These are phyloP conservation scores for Oligia fasciuncula DNA, from an alignment of 2,888 invertebrate genomes.

Conservation along the genomic window DNA sequence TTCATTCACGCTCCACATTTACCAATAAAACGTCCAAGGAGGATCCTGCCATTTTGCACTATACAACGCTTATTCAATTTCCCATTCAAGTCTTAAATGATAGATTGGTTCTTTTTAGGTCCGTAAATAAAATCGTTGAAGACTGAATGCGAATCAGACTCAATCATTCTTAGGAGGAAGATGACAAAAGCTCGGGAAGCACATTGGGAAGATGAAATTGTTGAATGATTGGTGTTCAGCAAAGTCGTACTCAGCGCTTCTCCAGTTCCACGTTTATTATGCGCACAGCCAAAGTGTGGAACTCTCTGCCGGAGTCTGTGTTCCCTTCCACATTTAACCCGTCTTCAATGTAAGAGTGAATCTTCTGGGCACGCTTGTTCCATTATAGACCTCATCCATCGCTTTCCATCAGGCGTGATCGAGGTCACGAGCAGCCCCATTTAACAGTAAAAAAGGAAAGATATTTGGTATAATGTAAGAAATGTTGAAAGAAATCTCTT, in stretches of 20 bases:
- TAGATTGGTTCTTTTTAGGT: constrained; percentile 29
- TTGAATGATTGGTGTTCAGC: background rate
- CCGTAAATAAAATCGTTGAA: constrained; percentile 26
- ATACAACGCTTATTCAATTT: constrained; percentile 57
- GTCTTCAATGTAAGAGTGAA: background rate
- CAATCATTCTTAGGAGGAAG: constrained; percentile 1
- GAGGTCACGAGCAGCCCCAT: no score
- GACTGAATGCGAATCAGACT: constrained; percentile 1
- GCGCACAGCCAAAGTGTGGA: background rate
- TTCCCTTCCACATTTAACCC: background rate
- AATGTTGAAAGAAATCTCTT: background rate
- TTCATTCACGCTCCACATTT: constrained; percentile 34
- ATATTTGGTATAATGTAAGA: background rate
- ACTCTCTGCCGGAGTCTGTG: background rate
- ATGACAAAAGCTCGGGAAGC: background rate
- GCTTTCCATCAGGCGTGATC: background rate
- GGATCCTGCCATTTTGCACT: constrained; percentile 50
- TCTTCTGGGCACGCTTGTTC: background rate
- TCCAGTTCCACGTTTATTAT: background rate
- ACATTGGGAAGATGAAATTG: background rate
- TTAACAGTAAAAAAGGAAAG: background rate
- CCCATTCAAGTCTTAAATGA: constrained; percentile 53
- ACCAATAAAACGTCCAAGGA: constrained; percentile 35
- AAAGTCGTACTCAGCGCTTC: background rate
- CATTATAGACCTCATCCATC: background rate